Percentiles rank a stretch among this genome's conserved stretches.
Evolutionary conservation across 2,888 invertebrate species (phyloP).

Genomic region (Drepanosiphum platanoidis): DNA sequence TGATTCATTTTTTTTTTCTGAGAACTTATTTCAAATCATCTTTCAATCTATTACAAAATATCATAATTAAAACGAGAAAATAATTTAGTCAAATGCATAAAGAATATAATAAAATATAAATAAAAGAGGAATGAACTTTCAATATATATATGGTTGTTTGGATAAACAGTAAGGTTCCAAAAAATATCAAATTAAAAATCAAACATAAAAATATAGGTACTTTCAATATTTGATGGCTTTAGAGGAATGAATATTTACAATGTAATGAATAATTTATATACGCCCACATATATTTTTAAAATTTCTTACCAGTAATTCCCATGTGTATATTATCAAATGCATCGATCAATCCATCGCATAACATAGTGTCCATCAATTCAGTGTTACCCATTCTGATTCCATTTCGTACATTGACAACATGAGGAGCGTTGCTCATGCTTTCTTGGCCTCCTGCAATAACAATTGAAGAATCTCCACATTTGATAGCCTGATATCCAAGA

Average conservation of each 20-base stretch:
- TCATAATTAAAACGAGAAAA: too few species aligned
- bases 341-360: constrained; percentile 79
- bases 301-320: constrained; percentile 77
- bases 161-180: too few species aligned
- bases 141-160: not conserved
- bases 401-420: constrained; percentile 73
- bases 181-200: too few species aligned
- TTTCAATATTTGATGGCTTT: not conserved
- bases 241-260: not conserved
- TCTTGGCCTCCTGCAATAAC: constrained; percentile 86
- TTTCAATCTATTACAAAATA: not conserved
- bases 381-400: constrained; percentile 77
- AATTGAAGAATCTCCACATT: constrained; percentile 74
- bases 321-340: constrained; percentile 79
- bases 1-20: not conserved
- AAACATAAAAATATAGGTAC: too few species aligned
- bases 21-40: not conserved
- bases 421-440: constrained; percentile 81
- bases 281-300: constrained; percentile 10
- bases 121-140: not conserved
- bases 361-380: constrained; percentile 74
- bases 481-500: constrained; percentile 76
- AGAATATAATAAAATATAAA: too few species aligned
- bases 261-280: not conserved
- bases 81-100: too few species aligned